Base-by-base conservation (phyloP, 2,797 vertebrate species). In the Danio jaintianensis region DNA sequence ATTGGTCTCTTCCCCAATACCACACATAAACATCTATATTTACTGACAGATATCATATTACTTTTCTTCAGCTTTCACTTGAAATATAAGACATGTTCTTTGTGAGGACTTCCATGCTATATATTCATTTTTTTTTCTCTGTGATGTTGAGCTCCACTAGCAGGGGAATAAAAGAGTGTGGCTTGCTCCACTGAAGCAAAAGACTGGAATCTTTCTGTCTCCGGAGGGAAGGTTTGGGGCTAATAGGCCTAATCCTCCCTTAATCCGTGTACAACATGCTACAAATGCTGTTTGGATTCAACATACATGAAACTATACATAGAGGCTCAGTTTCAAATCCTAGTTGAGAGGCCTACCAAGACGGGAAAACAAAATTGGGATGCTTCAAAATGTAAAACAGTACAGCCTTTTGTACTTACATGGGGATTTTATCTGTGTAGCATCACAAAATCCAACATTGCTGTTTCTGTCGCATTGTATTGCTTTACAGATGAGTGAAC, bases 141-240 rank as follows among this genome's bases (percentile, higher is more conserved):
- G 47, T 66, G 48, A 11, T 66, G 61, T 66, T 55, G 36, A 66
- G 38, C 13, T 11, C 20, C 20, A n/a, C 20, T 56, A 6, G 63
- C 7, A 12, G 18, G 52, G 38, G 62, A 67, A 56, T 56, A 67
- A n/a, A n/a, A 36, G 15, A 77, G 20, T 22, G 11, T 68, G 43
- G 56, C 63, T 16, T 52, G 73, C 48, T 81, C 20, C 47, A 75
- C 36, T 75, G 64, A 81, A 55, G 79, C 63, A 75, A 43, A 11
- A 50, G 42, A 67, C 64, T 62, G 15, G 7, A 75, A 68, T 52
- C 58, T 43, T 29, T 45, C 73, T 59, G 36, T 69, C 36, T 81
- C 48, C 53, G 11, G 45, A 61, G 70, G 40, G 1, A 29, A 70
- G 16, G 48, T 79, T 36, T 18, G 40, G 38, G 59, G 16, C 68